Conservation (phyloP, 2,888 invertebrate genomes). For the Sphaeridia pumilis region DNA sequence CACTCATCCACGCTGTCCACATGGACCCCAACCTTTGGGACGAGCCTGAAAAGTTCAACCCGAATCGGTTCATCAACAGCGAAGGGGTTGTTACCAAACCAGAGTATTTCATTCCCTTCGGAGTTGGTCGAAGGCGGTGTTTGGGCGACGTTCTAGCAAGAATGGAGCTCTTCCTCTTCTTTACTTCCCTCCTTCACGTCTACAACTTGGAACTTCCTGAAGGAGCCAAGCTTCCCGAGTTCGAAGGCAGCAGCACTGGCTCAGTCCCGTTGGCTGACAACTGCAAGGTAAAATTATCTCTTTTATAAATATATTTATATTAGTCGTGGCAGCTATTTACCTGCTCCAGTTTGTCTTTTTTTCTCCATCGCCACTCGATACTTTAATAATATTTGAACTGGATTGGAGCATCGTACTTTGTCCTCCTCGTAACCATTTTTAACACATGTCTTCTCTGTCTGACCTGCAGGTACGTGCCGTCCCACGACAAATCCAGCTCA, state of each 20-base stretch:
- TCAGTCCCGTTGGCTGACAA: background rate
- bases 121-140: conserved; percentile 76
- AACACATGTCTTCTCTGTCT: background rate
- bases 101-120: conserved; percentile 82
- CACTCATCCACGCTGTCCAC: conserved; percentile 75
- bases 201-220: conserved; percentile 62
- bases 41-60: conserved; percentile 71
- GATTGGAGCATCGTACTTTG: no score
- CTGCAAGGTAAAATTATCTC: background rate
- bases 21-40: conserved; percentile 83
- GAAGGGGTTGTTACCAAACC: conserved; percentile 72
- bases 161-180: conserved; percentile 83
- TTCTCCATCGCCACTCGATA: no score
- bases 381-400: no score
- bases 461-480: background rate
- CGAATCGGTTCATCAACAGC: conserved; percentile 65
- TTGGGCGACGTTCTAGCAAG: conserved; percentile 75
- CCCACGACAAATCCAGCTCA: background rate
- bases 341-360: no score
- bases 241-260: conserved; percentile 63
- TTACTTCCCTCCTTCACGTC: conserved; percentile 67
- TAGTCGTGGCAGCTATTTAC: background rate
- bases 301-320: background rate
- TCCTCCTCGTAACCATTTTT: no score
- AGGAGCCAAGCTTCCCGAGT: conserved; percentile 59